Percentiles rank a stretch among this genome's conserved stretches.
phyloP scores from a whole-genome alignment of 1,140 invertebrate species.

The Neuroterus valhalla region DNA sequence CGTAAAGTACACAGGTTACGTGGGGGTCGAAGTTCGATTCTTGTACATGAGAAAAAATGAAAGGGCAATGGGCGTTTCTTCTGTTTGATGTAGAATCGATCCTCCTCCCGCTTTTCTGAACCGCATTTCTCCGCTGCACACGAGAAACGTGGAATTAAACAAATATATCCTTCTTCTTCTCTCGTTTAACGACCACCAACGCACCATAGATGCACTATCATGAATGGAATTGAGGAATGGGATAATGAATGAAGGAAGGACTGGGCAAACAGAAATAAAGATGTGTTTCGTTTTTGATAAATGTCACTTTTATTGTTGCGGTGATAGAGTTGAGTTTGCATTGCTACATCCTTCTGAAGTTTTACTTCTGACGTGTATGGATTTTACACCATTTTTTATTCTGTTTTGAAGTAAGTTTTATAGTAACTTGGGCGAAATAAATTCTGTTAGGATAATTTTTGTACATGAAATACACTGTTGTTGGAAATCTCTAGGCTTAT shows the following conservation, averaged over 20 bases:
- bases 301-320: no score
- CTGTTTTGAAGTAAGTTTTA: no score
- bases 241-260: constrained; percentile 7
- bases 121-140: constrained; percentile 31
- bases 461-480: no score
- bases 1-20: constrained; percentile 47
- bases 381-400: no score
- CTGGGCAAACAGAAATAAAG: not conserved
- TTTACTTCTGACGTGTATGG: no score
- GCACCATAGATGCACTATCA: constrained; percentile 14
- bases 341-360: no score
- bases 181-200: constrained; percentile 11
- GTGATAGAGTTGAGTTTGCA: no score
- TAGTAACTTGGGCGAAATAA: no score
- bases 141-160: constrained; percentile 24
- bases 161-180: constrained; percentile 24
- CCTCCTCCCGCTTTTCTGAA: constrained; percentile 58
- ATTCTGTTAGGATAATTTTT: no score
- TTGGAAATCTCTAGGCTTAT: no score
- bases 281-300: no score
- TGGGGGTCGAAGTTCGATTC: constrained; percentile 51
- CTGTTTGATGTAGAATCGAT: constrained; percentile 66
- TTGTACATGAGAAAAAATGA: constrained; percentile 49
- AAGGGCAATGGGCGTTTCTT: constrained; percentile 63
- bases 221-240: constrained; percentile 27